phyloP scores from a whole-genome alignment of 2,113 vertebrate species.

The Clarias magur region DNA sequence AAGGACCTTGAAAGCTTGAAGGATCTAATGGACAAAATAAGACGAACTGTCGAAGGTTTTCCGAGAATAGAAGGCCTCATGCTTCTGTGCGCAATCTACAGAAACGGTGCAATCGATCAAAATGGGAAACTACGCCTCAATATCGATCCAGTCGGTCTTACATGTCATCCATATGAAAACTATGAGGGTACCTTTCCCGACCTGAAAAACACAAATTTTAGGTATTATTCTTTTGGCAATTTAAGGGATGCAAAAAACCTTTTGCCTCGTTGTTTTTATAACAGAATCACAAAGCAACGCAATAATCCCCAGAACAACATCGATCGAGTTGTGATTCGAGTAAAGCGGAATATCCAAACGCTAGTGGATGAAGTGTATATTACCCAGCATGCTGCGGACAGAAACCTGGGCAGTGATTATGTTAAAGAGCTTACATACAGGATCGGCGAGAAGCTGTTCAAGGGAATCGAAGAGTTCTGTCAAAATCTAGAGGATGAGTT shows the following conservation, averaged over 20 bases:
- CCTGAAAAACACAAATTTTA: not conserved
- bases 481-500: too few species aligned
- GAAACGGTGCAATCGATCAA: not conserved
- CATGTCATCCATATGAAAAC: not conserved
- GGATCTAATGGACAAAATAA: not conserved
- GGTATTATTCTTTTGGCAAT: not conserved
- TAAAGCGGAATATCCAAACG: not conserved
- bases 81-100: not conserved
- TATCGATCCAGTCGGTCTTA: not conserved
- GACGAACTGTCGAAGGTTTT: not conserved
- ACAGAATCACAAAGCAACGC: not conserved
- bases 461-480: not conserved
- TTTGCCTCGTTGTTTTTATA: not conserved
- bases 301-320: not conserved
- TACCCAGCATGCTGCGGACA: not conserved
- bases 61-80: not conserved
- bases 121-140: constrained; percentile 16
- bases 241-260: not conserved
- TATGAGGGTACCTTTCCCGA: not conserved
- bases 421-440: not conserved
- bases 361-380: not conserved
- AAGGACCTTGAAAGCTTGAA: not conserved
- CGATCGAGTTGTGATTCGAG: not conserved
- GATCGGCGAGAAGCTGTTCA: not conserved
- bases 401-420: not conserved